Evolutionary conservation across 2,888 invertebrate genomes (phyloP), one percentile per base, ranked within the genome.

Genomic region (Chalcis sispes): DNA sequence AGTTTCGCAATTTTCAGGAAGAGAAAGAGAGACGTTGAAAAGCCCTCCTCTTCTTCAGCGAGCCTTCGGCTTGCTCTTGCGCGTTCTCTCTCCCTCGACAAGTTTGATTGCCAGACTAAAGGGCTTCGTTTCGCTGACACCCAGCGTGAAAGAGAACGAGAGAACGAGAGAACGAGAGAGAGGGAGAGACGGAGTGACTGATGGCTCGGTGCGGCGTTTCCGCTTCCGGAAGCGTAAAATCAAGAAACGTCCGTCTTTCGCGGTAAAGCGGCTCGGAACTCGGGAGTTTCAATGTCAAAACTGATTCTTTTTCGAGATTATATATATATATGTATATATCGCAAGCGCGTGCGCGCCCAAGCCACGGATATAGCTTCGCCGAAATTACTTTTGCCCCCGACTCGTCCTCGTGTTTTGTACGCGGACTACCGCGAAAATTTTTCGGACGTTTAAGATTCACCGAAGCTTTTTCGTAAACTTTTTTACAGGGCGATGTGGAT

Each of bases 191-290:
- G 20, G 70, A 77, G 65, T 66, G 70, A 71, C 61, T 62, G 70
- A 72, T 77, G 74, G 66, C 67, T 74, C 71, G 74, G 36, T 13
- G 54, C 18, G 56, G 72, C 56, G 67, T 67, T 75, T 77, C 77
- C 77, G 72, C 75, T 77, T 77, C 75, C 75, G 75, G 72, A 72
- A 75, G 69, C 75, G 64, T 72, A 72, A 72, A 75, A 78, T 75
- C 56, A 46, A 65, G 72, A 69, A 78, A 72, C 56, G 75, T 54
- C 65, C 59, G 56, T 59, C 64, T 46, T 18, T 0, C 15, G 27
- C 10, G 29, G 42, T n/a, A n/a, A 25, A 36, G 50, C 58, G 66
- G 72, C 65, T 59, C 73, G 58, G 48, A 58, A 65, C 74, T 54
- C 36, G 3, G 10, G 46, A 61, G 58, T 75, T 52, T 72, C 77